Evolutionary conservation across 1,140 invertebrate genomes (phyloP), one percentile per base, ranked within the genome.

Genomic region (Vanessa tameamea): DNA sequence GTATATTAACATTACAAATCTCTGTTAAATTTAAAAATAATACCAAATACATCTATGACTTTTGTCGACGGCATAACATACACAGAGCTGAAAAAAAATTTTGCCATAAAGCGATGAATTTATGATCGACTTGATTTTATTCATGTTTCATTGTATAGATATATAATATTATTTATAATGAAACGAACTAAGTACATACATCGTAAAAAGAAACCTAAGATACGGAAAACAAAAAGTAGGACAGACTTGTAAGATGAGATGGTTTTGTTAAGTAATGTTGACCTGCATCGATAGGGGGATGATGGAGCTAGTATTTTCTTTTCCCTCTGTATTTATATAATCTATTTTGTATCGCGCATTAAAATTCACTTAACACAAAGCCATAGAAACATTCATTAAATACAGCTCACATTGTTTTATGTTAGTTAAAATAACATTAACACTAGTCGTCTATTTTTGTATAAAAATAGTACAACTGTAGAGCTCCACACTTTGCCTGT

Each of bases 251-350:
- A 64, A 47, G 63, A 64, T 64, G 57, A 61, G 57, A 61, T 37
- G 57, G 57, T 37, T 16, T 61, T 20, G 57, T 61, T 37, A 61
- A 61, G 57, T 61, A 61, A 61, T 61, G 57, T 61, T 61, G 57
- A 61, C 31, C 57, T 16, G 31, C 31, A 61, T 43, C 57, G 57
- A 61, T 61, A 61, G 57, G 13, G 14, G 13, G 13, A 61, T 61
- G 57, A 61, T n/a, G 31, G 14, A 37, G 1, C 26, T 26, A 57
- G 31, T 43, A 61, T 61, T 61, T 61, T 61, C 31, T 61, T 61
- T 59, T 61, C 57, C 1, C 26, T 61, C 26, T 13, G 14, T 26
- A 15, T 23, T 12, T 59, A n/a, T 23, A 14, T 57, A 57, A 11
- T 13, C 20, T 23, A 57, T 57, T 57, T 57, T 13, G 23, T 57